These are phyloP conservation scores for Drosophila anomalipes DNA, from an alignment of 2,888 invertebrate genomes.

Conservation along the genomic window DNA sequence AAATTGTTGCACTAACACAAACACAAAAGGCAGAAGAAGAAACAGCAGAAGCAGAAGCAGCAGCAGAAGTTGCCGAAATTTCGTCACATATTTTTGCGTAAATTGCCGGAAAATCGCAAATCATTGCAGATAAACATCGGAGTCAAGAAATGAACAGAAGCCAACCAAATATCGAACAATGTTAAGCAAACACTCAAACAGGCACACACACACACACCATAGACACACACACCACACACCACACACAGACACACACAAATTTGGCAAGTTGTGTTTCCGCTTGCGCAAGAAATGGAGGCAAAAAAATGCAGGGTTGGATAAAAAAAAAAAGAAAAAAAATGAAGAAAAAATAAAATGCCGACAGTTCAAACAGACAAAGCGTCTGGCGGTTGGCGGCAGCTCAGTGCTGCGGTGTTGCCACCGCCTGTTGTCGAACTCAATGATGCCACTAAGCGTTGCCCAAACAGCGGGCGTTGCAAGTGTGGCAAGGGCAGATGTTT, in stretches of 20 bases:
- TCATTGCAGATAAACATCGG: constrained; percentile 81
- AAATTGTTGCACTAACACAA: constrained; percentile 69
- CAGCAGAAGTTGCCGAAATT: constrained; percentile 56
- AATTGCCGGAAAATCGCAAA: constrained; percentile 83
- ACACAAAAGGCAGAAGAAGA: not conserved
- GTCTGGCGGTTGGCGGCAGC: constrained; percentile 55
- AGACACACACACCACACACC: constrained; percentile 19
- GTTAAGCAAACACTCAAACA: constrained; percentile 69
- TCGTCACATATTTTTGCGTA: constrained; percentile 82
- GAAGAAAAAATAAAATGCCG: constrained; percentile 3
- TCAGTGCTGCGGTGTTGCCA: constrained; percentile 70
- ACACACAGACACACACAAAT: constrained; percentile 35
- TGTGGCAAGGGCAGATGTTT: not conserved
- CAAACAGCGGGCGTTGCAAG: not conserved
- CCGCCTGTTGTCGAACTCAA: constrained; percentile 71
- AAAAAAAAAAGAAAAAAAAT: constrained; percentile 35
- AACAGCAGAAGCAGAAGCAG: not conserved
- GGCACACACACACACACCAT: constrained; percentile 23
- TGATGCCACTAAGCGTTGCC: constrained; percentile 72
- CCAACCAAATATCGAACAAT: constrained; percentile 79
- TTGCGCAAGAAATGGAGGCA: constrained; percentile 55
- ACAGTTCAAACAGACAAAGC: constrained; percentile 52
- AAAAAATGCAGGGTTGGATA: constrained; percentile 48
- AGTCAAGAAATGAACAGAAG: constrained; percentile 76
- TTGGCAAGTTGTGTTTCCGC: constrained; percentile 72